phyloP scores from a whole-genome alignment of 2,113 vertebrate genomes.

The Callocephalon fimbriatum region DNA sequence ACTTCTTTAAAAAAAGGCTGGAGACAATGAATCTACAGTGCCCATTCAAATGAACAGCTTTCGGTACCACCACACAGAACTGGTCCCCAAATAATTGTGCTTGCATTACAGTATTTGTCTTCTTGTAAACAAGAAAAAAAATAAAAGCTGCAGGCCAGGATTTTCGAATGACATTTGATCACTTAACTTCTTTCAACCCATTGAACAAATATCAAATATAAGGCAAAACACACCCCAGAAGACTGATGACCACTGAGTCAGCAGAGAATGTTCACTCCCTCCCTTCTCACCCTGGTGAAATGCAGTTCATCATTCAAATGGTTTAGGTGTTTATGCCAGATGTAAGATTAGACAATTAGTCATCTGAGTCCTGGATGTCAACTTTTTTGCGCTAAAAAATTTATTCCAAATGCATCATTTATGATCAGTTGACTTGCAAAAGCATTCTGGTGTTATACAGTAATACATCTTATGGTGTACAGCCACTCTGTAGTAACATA shows the following conservation, averaged over 20 bases:
- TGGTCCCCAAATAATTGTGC: not conserved
- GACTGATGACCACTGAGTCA: conserved; percentile 61
- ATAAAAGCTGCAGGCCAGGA: not conserved
- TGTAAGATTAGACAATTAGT: conserved; percentile 68
- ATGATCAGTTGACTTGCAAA: conserved; percentile 16
- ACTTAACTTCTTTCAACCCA: conserved; percentile 56
- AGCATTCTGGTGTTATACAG: not conserved
- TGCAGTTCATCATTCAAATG: conserved; percentile 48
- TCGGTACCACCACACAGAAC: not conserved
- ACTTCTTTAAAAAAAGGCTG: not conserved
- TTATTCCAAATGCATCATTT: conserved; percentile 55
- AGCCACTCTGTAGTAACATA: not conserved
- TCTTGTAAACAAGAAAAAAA: not conserved
- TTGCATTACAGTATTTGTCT: not conserved
- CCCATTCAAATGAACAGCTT: not conserved
- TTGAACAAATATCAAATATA: conserved; percentile 47
- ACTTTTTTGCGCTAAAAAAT: conserved; percentile 50
- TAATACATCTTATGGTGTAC: not conserved
- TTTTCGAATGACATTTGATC: conserved; percentile 50
- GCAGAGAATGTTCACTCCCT: conserved; percentile 50
- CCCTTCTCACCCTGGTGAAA: not conserved
- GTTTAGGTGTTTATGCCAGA: conserved; percentile 66
- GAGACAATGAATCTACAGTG: not conserved
- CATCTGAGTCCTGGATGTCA: conserved; percentile 55
- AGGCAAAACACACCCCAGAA: conserved; percentile 21